A percentile compares a stretch with the other conserved stretches of the same genome.
These are phyloP conservation scores for Cydia fagiglandana DNA, from an alignment of 1,140 invertebrate genomes.

Conservation along the genomic window DNA sequence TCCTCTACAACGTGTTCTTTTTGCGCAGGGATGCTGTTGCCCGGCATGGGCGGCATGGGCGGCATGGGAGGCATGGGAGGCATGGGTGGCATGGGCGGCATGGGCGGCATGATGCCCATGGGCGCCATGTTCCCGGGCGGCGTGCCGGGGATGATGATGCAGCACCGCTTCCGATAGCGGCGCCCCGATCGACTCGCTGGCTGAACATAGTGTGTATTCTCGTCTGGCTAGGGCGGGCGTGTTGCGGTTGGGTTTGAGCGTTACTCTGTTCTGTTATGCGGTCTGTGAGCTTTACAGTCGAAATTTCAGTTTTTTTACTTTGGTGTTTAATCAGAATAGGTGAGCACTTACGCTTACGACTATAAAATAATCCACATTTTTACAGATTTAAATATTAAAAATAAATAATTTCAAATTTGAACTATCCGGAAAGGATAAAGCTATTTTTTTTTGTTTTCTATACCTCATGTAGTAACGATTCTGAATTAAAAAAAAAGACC, in stretches of 20 bases:
- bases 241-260: not conserved
- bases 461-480: no score
- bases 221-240: constrained; percentile 19
- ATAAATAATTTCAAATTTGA: no score
- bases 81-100: constrained; percentile 55
- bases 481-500: no score
- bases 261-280: not conserved
- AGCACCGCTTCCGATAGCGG: constrained; percentile 70
- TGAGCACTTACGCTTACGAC: no score
- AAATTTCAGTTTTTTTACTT: no score
- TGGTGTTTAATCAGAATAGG: no score
- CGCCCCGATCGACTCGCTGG: constrained; percentile 21
- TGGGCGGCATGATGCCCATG: constrained; percentile 63
- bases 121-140: constrained; percentile 68
- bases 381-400: no score
- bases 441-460: no score
- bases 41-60: constrained; percentile 55
- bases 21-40: constrained; percentile 73
- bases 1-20: constrained; percentile 39
- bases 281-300: not conserved
- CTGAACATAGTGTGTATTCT: constrained; percentile 14
- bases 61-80: constrained; percentile 65
- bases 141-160: constrained; percentile 62
- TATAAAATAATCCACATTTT: no score
- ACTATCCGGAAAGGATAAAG: no score